phyloP scores from a whole-genome alignment of 1,140 invertebrate genomes.

The Drosophila lacteicornis region DNA sequence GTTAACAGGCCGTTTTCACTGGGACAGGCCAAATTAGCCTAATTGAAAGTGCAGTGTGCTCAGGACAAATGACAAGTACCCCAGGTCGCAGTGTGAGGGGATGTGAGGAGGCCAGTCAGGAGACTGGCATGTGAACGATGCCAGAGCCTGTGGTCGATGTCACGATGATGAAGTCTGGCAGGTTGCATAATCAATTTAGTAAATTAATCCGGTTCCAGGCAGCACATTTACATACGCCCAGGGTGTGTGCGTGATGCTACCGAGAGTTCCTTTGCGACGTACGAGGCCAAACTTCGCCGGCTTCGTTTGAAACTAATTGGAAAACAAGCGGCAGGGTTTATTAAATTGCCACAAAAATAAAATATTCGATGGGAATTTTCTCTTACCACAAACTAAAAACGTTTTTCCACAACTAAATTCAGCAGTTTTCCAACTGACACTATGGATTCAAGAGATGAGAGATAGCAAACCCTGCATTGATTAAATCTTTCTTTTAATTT shows the following conservation, averaged over 20 bases:
- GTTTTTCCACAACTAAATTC: background rate
- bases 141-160: slow-evolving; percentile 10
- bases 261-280: background rate
- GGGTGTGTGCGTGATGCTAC: slow-evolving; percentile 30
- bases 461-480: background rate
- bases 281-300: slow-evolving; percentile 1
- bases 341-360: slow-evolving; percentile 7
- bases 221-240: background rate
- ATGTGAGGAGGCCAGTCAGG: background rate
- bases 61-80: slow-evolving; percentile 3
- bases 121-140: slow-evolving; percentile 30
- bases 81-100: background rate
- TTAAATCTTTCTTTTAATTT: background rate
- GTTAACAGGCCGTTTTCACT: background rate
- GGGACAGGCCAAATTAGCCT: slow-evolving; percentile 33
- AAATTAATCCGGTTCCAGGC: slow-evolving; percentile 53
- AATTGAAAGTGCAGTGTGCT: slow-evolving; percentile 52
- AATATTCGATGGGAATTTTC: background rate
- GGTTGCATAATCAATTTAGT: slow-evolving; percentile 61
- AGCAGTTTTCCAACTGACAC: background rate
- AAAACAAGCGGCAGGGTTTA: slow-evolving; percentile 21
- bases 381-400: slow-evolving; percentile 7
- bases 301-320: slow-evolving; percentile 10
- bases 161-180: slow-evolving; percentile 20
- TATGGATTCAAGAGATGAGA: background rate